Conservation (phyloP, 2,797 vertebrate species). For the Molossus molossus region DNA sequence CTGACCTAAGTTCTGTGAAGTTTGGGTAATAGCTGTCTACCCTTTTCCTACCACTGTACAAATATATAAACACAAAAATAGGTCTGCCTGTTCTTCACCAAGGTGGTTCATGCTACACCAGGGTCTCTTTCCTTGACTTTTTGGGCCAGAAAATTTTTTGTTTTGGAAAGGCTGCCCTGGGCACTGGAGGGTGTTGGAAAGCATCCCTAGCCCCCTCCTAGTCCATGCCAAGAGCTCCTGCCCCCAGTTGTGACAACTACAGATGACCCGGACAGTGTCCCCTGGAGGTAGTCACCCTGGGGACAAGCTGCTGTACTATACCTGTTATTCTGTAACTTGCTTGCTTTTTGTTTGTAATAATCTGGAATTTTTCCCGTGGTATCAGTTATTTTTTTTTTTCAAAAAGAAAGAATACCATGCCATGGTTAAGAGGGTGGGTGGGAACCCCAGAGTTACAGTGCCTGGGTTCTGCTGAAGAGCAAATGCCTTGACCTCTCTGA, state of each 20-base stretch:
- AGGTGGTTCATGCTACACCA: accelerated
- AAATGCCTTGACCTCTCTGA: background rate
- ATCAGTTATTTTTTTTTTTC: background rate
- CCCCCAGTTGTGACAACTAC: background rate
- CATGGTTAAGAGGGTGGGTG: background rate
- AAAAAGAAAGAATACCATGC: background rate
- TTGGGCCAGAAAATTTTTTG: background rate
- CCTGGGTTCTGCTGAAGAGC: background rate
- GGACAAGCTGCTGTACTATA: accelerated
- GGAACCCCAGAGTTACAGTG: background rate
- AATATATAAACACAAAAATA: accelerated
- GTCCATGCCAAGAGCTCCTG: background rate
- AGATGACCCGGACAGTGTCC: background rate
- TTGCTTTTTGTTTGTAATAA: background rate
- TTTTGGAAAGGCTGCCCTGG: background rate
- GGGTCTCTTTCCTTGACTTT: background rate
- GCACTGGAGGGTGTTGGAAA: too few species aligned
- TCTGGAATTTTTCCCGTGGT: accelerated
- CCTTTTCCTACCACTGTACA: background rate
- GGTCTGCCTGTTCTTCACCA: background rate
- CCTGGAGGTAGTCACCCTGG: background rate
- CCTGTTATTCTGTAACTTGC: too few species aligned
- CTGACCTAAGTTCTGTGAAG: too few species aligned
- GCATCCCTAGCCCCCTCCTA: background rate
- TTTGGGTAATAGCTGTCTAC: background rate